Evolutionary conservation across 2,113 vertebrate species (phyloP).

Genomic region (Phrynosoma platyrhinos): DNA sequence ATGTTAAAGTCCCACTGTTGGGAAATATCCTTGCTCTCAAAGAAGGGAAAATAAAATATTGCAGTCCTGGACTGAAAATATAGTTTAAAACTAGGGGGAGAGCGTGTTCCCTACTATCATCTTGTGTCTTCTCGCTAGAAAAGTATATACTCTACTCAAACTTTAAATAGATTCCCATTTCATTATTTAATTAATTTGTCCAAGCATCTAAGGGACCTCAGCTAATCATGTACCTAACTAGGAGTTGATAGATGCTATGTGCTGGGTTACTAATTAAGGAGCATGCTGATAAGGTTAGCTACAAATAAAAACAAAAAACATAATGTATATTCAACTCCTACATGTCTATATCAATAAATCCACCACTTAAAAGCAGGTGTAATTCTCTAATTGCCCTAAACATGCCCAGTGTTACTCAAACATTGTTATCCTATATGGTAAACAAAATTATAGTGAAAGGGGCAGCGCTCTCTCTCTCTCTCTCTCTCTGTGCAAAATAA

Average conservation of each 20-base stretch:
- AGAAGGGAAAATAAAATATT: background rate
- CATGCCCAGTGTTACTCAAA: background rate
- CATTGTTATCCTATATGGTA: background rate
- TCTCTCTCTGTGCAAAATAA: background rate
- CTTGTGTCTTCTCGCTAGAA: constrained; percentile 43
- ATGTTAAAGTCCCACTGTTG: background rate
- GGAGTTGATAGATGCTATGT: constrained; percentile 37
- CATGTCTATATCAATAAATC: background rate
- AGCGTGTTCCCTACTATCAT: background rate
- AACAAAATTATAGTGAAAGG: background rate
- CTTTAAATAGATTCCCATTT: constrained; percentile 50
- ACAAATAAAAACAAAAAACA: background rate
- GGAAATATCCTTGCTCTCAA: background rate
- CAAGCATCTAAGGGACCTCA: constrained; percentile 49
- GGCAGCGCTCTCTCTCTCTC: background rate
- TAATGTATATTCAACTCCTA: constrained; percentile 47
- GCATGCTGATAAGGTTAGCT: constrained; percentile 27
- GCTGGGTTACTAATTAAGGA: constrained; percentile 49
- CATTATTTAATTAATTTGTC: constrained; percentile 53
- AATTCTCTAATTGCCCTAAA: constrained; percentile 17
- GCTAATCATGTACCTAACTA: constrained; percentile 43
- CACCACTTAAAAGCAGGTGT: constrained; percentile 10
- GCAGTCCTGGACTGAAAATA: background rate
- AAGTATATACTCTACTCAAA: constrained; percentile 50
- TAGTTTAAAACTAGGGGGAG: background rate